phyloP scores from a whole-genome alignment of 2,113 vertebrate species.

The Gymnobelideus leadbeateri region DNA sequence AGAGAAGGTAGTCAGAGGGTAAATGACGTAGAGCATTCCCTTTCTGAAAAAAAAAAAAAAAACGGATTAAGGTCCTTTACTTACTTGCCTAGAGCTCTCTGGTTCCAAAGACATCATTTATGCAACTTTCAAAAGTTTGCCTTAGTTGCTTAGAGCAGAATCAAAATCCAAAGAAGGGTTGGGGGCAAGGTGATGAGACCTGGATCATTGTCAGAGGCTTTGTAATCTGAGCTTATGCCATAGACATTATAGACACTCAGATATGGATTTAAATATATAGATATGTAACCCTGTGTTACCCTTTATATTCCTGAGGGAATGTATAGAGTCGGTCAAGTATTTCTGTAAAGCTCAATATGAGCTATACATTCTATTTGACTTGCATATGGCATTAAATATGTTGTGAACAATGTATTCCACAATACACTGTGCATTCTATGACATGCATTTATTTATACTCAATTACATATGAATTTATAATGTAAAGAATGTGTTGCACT shows the following conservation, averaged over 20 bases:
- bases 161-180: neutral
- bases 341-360: neutral
- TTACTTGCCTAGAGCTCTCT: neutral
- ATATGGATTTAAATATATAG: neutral
- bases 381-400: neutral
- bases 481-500: neutral
- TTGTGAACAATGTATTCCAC: neutral
- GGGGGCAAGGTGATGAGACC: neutral
- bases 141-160: neutral
- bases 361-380: neutral
- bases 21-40: neutral
- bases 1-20: neutral
- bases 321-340: neutral
- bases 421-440: neutral
- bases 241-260: neutral
- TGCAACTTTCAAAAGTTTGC: neutral
- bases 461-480: neutral
- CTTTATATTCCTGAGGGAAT: neutral
- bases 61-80: neutral
- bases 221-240: neutral
- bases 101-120: neutral
- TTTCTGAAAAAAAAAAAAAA: fast-evolving
- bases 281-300: neutral
- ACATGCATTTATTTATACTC: neutral
- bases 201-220: neutral